Conservation (phyloP, 2,888 invertebrate genomes). For the Xanthostigma xanthostigma region DNA sequence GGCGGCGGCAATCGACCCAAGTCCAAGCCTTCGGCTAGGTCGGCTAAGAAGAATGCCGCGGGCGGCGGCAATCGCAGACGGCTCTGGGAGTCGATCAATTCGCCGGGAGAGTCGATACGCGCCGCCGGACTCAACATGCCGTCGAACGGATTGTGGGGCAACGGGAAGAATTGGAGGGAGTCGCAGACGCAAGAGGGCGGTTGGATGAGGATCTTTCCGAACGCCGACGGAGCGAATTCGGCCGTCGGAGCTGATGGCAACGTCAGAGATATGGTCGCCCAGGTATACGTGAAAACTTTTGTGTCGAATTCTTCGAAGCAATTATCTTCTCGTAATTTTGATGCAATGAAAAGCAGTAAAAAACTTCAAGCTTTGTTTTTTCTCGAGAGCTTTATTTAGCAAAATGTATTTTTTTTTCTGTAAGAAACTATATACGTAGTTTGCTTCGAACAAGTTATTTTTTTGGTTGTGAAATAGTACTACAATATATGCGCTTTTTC, state of each 20-base stretch:
- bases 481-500: constrained; percentile 7
- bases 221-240: constrained; percentile 17
- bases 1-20: too few species aligned
- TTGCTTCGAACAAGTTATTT: background rate
- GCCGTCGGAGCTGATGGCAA: constrained; percentile 14
- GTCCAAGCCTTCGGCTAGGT: constrained; percentile 8
- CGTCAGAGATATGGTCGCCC: constrained; percentile 21
- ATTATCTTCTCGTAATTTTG: background rate
- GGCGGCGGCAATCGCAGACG: background rate
- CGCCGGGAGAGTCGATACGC: constrained; percentile 4
- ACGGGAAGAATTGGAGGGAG: constrained; percentile 52
- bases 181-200: constrained; percentile 51
- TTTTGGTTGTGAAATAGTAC: too few species aligned
- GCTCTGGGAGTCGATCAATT: background rate
- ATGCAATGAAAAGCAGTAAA: too few species aligned
- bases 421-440: too few species aligned
- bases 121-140: constrained; percentile 13
- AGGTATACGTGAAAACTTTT: constrained; percentile 16
- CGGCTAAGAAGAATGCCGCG: background rate
- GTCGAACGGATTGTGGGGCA: constrained; percentile 41
- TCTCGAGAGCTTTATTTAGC: too few species aligned
- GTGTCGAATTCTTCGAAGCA: background rate
- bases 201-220: constrained; percentile 64
- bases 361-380: background rate
- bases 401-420: too few species aligned